Evolutionary conservation across 1,140 invertebrate genomes (phyloP).

Genomic region (Sitobion miscanthi): DNA sequence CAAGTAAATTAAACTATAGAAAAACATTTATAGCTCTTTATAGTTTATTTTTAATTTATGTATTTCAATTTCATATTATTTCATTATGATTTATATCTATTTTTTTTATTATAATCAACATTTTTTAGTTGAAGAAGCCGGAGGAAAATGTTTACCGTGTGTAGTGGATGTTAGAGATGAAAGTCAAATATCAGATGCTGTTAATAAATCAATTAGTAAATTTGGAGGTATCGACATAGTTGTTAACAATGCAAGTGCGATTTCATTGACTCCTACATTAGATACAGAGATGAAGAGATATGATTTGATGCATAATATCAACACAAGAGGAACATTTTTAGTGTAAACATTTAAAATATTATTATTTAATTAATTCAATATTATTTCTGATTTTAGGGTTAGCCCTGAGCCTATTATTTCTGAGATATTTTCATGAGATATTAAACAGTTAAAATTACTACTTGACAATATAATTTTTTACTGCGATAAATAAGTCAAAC

Average conservation of each 20-base stretch:
- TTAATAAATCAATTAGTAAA: slow-evolving; percentile 84
- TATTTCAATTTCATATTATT: neutral
- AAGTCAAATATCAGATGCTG: slow-evolving; percentile 79
- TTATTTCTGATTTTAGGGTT: no score
- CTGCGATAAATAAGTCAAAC: no score
- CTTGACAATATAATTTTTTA: no score
- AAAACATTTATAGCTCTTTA: neutral
- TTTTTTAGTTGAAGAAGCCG: slow-evolving; percentile 81
- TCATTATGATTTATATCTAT: neutral
- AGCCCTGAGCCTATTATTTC: no score
- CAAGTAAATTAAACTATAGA: neutral
- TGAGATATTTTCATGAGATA: no score
- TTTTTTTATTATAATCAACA: slow-evolving; percentile 57
- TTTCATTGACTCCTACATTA: slow-evolving; percentile 85
- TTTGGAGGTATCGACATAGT: slow-evolving; percentile 97
- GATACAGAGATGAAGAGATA: slow-evolving; percentile 95
- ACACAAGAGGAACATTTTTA: slow-evolving; percentile 90
- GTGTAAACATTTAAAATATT: slow-evolving; percentile 68
- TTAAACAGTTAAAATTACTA: no score
- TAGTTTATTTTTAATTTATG: neutral
- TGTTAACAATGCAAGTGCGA: slow-evolving; percentile 97
- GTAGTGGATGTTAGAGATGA: slow-evolving; percentile 94
- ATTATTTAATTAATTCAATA: neutral
- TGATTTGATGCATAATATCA: slow-evolving; percentile 92
- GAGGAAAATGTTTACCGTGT: slow-evolving; percentile 90